Base-by-base conservation (phyloP, 2,113 vertebrate species). In the Suncus etruscus region DNA sequence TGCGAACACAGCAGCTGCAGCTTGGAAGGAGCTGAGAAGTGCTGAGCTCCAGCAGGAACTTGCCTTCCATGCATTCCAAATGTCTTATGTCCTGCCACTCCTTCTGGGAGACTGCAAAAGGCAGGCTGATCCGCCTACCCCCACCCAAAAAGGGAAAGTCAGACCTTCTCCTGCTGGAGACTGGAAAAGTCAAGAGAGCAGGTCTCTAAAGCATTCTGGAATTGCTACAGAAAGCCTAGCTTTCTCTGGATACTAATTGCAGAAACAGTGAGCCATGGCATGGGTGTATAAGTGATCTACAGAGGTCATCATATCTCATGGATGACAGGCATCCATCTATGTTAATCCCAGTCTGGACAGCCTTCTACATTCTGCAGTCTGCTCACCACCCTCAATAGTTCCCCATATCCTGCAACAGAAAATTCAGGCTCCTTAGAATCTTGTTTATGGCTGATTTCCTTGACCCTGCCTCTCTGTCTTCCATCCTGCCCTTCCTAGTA, bases 311-410 rank as follows among this genome's bases (percentile, higher is more conserved):
- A 70, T 9, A 15, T 11, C 1, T 0, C 87, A 76, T 15, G 14
- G 51, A 65, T 0, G 1, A 14, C 0, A 0, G 12, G n/a, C 48
- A 14, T 8, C 16, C 0, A 27, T 58, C 48, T 27, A 10, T 0
- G n/a, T 8, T 0, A 8, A 20, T 25, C 54, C 63, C 14, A 12
- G 6, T 39, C 0, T 3, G 4, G 29, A 5, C 22, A 10, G 58
- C 63, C 84, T 27, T 0, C 6, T 10, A n/a, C n/a, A n/a, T n/a
- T n/a, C n/a, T n/a, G 77, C 1, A 0, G 18, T 22, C 80, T 47
- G 72, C 10, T 22, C 20, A n/a, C 25, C 27, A 74, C 58, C 32
- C 63, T 83, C 25, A 0, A 0, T 3, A 69, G 54, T 83, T 78
- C 72, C 81, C 45, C 12, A 2, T 1, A 65, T 70, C 65, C 63